A percentile compares a stretch with the other conserved stretches of the same genome.
Conservation (phyloP, 1,140 invertebrate genomes). For the Probaryconus sp. region DNA sequence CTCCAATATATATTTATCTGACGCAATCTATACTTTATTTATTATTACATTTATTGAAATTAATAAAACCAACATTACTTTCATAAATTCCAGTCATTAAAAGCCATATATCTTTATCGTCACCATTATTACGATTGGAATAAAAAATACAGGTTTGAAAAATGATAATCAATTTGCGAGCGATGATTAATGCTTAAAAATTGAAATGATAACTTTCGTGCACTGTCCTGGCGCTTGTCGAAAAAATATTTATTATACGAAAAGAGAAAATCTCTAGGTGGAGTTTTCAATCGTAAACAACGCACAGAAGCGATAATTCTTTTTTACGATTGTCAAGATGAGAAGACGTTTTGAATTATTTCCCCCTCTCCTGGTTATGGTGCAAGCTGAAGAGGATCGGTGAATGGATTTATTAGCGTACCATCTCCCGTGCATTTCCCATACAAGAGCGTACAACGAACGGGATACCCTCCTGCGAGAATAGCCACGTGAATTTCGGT, state of each 20-base stretch:
- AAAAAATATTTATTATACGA: conserved; percentile 11
- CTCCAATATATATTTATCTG: too few relatives aligned
- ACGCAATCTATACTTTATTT: too few relatives aligned
- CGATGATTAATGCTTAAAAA: conserved; percentile 2
- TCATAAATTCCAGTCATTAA: too few relatives aligned
- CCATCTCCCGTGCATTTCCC: conserved; percentile 56
- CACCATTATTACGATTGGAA: too few relatives aligned
- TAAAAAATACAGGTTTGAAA: conserved; percentile 1
- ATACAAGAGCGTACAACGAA: conserved; percentile 39
- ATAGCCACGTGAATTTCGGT: conserved; percentile 51
- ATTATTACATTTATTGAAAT: too few relatives aligned
- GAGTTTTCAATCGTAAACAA: conserved; percentile 32
- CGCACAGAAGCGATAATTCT: conserved; percentile 35
- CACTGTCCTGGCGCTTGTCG: background rate
- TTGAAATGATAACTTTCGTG: conserved; percentile 3
- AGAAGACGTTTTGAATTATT: conserved; percentile 35
- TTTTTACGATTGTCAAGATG: conserved; percentile 42
- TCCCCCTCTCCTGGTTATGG: conserved; percentile 1
- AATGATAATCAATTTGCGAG: conserved; percentile 4
- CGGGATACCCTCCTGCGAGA: conserved; percentile 32
- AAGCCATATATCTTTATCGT: too few relatives aligned
- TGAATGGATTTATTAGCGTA: conserved; percentile 55
- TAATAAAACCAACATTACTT: too few relatives aligned
- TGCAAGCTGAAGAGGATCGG: conserved; percentile 46
- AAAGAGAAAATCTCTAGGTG: conserved; percentile 5